Evolutionary conservation across 2,797 vertebrate species (phyloP).

Genomic region (Gobio occitaniae): DNA sequence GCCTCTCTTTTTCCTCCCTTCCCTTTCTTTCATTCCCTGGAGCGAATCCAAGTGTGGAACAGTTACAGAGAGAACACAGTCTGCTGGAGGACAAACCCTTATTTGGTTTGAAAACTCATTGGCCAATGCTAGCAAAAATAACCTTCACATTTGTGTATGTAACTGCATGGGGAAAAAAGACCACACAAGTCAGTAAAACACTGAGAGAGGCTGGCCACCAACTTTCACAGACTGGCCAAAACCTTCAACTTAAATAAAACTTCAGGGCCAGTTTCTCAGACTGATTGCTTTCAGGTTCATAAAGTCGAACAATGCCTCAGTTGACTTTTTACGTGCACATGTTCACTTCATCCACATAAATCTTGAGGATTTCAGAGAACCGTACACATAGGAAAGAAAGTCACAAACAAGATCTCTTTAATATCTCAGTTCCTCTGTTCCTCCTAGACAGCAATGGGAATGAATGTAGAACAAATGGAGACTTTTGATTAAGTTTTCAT

Average conservation of each 20-base stretch:
- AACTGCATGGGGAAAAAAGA: conserved; percentile 74
- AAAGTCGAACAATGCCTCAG: background rate
- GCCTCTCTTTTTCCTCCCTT: conserved; percentile 40
- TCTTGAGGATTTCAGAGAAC: background rate
- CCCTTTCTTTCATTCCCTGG: conserved; percentile 53
- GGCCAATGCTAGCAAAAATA: conserved; percentile 78
- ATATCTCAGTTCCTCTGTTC: background rate
- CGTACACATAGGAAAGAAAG: background rate
- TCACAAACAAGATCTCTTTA: background rate
- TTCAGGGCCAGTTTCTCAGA: conserved; percentile 33
- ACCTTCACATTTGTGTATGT: conserved; percentile 76
- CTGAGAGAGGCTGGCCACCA: conserved; percentile 36
- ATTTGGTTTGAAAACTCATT: conserved; percentile 80
- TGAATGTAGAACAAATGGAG: background rate
- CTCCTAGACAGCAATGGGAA: background rate
- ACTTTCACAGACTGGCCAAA: conserved; percentile 45
- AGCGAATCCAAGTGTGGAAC: conserved; percentile 55
- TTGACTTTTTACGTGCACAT: background rate
- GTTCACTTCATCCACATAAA: background rate
- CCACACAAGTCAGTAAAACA: conserved; percentile 72
- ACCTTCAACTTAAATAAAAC: conserved; percentile 36
- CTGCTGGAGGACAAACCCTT: conserved; percentile 71
- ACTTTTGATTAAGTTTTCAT: background rate
- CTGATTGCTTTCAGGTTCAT: conserved; percentile 16
- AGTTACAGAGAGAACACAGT: conserved; percentile 52